Evolutionary conservation across 1,140 invertebrate species (phyloP), one percentile per base, ranked within the genome.

Genomic region (Drosophila orosa): DNA sequence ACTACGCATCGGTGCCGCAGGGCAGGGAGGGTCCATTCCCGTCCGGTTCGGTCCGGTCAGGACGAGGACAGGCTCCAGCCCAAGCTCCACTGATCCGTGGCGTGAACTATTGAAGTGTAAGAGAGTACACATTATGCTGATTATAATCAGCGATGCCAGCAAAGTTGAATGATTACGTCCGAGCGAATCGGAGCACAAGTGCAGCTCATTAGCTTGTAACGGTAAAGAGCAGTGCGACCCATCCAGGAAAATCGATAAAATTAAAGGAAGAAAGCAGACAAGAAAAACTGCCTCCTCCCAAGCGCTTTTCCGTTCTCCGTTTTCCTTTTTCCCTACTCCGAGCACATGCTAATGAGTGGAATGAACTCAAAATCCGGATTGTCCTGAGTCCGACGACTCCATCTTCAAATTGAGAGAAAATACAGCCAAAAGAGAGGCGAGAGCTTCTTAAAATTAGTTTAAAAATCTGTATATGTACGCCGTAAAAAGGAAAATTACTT

Each of bases 71-170:
- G 17, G 27, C 27, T 31, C 27, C n/a, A 31, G 17, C 17, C 55
- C 29, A 48, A 42, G 29, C 73, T 80, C 17, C 73, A 60, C 31
- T 83, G 80, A 84, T 80, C 80, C 84, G 62, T 84, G 85, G 84
- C 85, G 84, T 90, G 84, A 89, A 84, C 85, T 84, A 84, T 89
- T 90, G 65, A 84, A 84, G 84, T 89, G 84, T 90, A 89, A 90
- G 80, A 84, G 85, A 84, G 85, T 85, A 90, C 84, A 89, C 74
- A 90, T 89, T 89, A 83, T 84, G 80, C 69, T 89, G 85, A 89
- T 89, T 89, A 89, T 80, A 89, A 89, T 89, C 84, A 85, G 58
- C 61, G 66, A 39, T 57, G 60, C 57, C 65, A 73, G 66, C 67
- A 50, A 60, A 78, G 74, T 71, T 67, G 78, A 81, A 62, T 77